Evolutionary conservation across 2,797 vertebrate genomes (phyloP), one percentile per base, ranked within the genome.

Genomic region (Lepus townsendii): DNA sequence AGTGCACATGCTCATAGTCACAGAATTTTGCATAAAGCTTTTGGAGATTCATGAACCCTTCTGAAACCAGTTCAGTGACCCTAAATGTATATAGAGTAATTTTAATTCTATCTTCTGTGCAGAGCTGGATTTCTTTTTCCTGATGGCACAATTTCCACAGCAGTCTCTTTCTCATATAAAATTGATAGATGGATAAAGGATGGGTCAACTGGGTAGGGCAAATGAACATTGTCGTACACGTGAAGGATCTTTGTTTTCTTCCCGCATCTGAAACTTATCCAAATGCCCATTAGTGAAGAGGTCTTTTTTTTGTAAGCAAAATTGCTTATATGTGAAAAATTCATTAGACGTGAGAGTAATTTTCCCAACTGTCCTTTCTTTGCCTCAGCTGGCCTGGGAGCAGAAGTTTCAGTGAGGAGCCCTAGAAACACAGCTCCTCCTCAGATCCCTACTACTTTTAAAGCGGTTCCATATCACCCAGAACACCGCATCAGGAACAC

Each of bases 311-410:
- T 52, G 50, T 86, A 72, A 65, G 47, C 83, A 82, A 88, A 83
- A 62, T 30, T 83, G 27, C n/a, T 85, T 92, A 83, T 60, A 17
- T 62, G 10, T 84, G 72, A 78, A 73, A 76, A 90, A 79, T 79
- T 32, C 32, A 42, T 35, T 76, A 83, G 92, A 72, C 54, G 9
- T 32, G 52, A 86, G 35, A 42, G 32, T 96, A 76, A 96, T 96
- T 96, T 96, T 94, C 89, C 38, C 90, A 16, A 89, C 16, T 97
- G 88, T 97, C 54, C 38, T 96, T 97, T 96, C 63, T 96, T 97
- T 90, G 13, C 92, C 69, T 97, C 95, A 98, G 98, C 96, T 97
- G 92, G 84, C 86, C 96, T 96, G 88, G 97, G 94, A 84, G 50
- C 91, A 94, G 96, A 98, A 93, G 94, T 84, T 95, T 97, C 95